Conservation (phyloP, 23 tunicate species). For the Halocynthia roretzi region DNA sequence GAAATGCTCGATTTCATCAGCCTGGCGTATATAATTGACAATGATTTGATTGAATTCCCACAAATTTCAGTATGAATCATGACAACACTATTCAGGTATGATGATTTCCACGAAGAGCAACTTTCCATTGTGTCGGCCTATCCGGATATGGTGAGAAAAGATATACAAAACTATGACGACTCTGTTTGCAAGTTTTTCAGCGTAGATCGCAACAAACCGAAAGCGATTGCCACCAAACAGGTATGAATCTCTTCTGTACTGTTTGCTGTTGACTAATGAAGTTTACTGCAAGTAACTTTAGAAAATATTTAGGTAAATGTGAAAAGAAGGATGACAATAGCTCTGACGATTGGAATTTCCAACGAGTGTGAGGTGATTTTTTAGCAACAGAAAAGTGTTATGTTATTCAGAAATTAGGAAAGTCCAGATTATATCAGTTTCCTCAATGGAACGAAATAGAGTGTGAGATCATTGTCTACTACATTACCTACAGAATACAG, state of each 20-base stretch:
- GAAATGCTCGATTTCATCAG: conserved; percentile 48
- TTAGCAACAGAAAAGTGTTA: too few species aligned
- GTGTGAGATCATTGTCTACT: too few species aligned
- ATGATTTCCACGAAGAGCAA: conserved; percentile 56
- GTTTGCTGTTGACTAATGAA: too few species aligned
- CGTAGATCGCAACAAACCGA: conserved; percentile 36
- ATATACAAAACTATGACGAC: conserved; percentile 53
- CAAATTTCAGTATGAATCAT: not conserved
- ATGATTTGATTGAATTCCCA: not conserved
- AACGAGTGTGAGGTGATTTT: too few species aligned
- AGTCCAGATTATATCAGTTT: too few species aligned
- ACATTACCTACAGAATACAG: too few species aligned
- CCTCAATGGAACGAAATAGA: too few species aligned
- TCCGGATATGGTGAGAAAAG: conserved; percentile 60
- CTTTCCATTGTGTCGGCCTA: conserved; percentile 37
- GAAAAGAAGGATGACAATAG: too few species aligned
- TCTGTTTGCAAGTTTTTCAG: conserved; percentile 68
- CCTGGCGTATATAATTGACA: conserved; percentile 31
- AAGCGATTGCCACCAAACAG: not conserved
- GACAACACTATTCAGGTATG: conserved; percentile 32
- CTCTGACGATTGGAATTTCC: too few species aligned
- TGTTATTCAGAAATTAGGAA: too few species aligned
- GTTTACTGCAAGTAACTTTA: too few species aligned
- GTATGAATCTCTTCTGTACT: not conserved
- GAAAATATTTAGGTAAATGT: too few species aligned